Evolutionary conservation across 2,113 vertebrate species (phyloP).

Genomic region (Pedetes capensis): DNA sequence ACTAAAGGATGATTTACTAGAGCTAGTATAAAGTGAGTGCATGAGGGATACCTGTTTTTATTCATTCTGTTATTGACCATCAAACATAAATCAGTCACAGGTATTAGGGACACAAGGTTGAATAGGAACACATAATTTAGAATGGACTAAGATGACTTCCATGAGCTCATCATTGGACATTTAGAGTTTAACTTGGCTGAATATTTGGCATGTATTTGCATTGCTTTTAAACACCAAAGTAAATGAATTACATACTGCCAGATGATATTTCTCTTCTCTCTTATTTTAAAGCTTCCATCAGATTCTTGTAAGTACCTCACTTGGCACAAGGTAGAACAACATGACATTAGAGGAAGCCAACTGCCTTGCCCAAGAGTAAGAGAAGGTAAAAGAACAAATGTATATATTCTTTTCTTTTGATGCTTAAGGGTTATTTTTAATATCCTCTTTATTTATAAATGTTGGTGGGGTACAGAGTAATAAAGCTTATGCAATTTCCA

Average conservation of each 20-base stretch:
- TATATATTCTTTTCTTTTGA: neutral
- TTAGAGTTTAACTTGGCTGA: neutral
- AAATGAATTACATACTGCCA: neutral
- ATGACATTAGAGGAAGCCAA: slow-evolving; percentile 90
- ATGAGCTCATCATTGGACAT: neutral
- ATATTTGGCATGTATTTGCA: neutral
- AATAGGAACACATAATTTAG: neutral
- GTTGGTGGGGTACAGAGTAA: no score
- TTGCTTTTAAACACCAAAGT: neutral
- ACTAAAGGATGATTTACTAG: neutral
- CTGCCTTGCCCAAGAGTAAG: slow-evolving; percentile 93
- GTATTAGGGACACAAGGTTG: neutral
- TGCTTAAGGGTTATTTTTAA: no score
- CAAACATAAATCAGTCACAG: neutral
- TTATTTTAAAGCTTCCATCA: slow-evolving; percentile 89
- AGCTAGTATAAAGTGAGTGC: neutral
- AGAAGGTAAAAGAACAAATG: slow-evolving; percentile 85
- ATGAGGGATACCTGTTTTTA: neutral
- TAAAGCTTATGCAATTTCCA: no score
- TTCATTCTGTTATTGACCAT: neutral
- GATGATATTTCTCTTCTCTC: slow-evolving; percentile 32
- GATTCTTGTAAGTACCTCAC: slow-evolving; percentile 88
- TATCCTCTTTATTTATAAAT: no score
- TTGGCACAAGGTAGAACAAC: slow-evolving; percentile 90
- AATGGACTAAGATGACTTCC: neutral